phyloP scores from a whole-genome alignment of 2,113 vertebrate species.

The Camelus bactrianus region DNA sequence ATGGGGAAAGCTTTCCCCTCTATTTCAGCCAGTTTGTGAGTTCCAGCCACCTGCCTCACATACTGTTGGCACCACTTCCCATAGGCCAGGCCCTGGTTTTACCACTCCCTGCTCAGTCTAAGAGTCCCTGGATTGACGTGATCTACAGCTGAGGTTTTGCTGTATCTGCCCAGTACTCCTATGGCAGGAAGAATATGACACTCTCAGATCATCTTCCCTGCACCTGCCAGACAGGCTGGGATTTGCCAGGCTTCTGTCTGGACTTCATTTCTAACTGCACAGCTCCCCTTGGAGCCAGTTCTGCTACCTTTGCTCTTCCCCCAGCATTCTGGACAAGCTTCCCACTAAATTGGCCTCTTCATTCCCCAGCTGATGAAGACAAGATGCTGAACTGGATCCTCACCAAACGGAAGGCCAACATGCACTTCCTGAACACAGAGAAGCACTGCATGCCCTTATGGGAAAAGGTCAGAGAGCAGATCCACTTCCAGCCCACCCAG shows the following conservation, averaged over 20 bases:
- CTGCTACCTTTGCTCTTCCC: background rate
- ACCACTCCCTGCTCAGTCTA: background rate
- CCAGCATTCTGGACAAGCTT: conserved; percentile 25
- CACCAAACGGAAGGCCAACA: conserved; percentile 20
- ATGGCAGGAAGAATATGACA: background rate
- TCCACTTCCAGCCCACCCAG: background rate
- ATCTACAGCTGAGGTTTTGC: background rate
- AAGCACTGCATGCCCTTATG: background rate
- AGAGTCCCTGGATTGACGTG: background rate
- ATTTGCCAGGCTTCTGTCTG: background rate
- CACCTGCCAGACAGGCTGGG: background rate
- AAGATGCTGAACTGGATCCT: conserved; percentile 39
- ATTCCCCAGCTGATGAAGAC: background rate
- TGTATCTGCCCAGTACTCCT: background rate
- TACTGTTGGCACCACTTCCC: background rate
- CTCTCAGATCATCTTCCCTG: background rate
- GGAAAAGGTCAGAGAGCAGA: background rate
- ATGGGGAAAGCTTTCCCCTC: background rate
- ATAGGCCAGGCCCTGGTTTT: background rate
- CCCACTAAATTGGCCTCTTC: background rate
- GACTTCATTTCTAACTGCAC: conserved; percentile 25
- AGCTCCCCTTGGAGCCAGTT: background rate
- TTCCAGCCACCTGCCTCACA: background rate
- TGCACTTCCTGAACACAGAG: conserved; percentile 4
- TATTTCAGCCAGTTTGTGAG: background rate